Evolutionary conservation across 2,797 vertebrate species (phyloP), one percentile per base, ranked within the genome.

Genomic region (Rhyacichthys aspro): DNA sequence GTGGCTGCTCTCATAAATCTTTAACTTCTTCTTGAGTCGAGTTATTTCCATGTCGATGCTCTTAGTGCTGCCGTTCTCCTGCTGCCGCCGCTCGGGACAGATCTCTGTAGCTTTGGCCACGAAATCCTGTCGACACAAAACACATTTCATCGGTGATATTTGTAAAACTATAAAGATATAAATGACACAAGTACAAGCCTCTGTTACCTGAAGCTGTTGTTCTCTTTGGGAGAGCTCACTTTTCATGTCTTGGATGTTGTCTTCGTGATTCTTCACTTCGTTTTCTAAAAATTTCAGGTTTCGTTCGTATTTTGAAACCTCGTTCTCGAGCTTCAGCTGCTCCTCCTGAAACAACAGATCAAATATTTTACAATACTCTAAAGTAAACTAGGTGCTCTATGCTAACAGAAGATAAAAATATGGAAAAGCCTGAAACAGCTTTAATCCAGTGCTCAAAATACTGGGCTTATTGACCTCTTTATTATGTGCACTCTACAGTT

Each of bases 11-110:
- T 91, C 86, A 3, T 74, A 77, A 17, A 81, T 60, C 37, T 72
- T 74, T 63, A 92, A 77, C 34, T 78, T 88, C 67, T 66, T 82
- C 46, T 79, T 81, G 62, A 92, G 69, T 1, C 72, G 67, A 12
- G 83, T 89, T 76, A 91, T 90, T 76, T 90, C 88, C 0, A 44
- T 46, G 63, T 90, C 87, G 4, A 91, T 62, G 72, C 74, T 83
- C 55, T 63, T 87, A 28, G 83, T 60, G 62, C 73, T 91, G 45
- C 80, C 28, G 11, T 72, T 67, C 17, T 73, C 71, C 11, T 46
- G 49, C 69, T 79, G 84, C 23, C 83, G 85, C 41, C 83, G 85
- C 41, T 78, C 77, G 0, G 87, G 79, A 44, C 86, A 79, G 70
- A 90, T 88, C 79, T 86, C 72, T 42, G 52, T 67, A 23, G 89